Base-by-base conservation (phyloP, 2,797 vertebrate genomes). In the Anguilla anguilla region DNA sequence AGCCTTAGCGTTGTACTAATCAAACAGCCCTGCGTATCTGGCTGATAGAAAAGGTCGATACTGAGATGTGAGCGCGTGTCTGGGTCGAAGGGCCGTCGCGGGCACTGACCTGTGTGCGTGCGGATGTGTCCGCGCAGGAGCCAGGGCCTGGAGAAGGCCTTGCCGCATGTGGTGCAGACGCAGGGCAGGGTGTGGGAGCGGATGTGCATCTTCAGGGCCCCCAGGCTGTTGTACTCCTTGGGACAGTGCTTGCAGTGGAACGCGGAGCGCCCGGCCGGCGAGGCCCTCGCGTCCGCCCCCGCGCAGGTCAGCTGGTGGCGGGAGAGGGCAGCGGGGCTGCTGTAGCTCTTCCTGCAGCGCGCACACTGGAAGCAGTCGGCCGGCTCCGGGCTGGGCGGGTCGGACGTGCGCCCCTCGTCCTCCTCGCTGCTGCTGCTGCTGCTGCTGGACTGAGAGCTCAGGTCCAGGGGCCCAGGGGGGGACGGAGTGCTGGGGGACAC, bases 131-230 rank as follows among this genome's bases (percentile, higher is more conserved):
- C 98, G 87, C 98, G 95, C 74, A 99, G 97, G 88, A 99, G 94
- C 98, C 98, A 99, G 25, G 98, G 98, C 89, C 98, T 94, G 93
- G 98, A 99, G 94, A 99, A 99, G 61, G 98, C 98, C 93, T 99
- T 99, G 74, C 98, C 98, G 0, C 98, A 99, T 87, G 98, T 99
- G 88, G 95, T 96, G 39, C 98, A 99, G 74, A 99, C 98, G 0
- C 98, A 99, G 69, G 98, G 98, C 92, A 99, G 95, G 0, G 98
- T 99, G 95, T 99, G 98, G 81, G 98, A 99, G 86, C 98, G 97
- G 92, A 99, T 99, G 95, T 99, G 98, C 98, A 99, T 99, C 96
- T 99, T 99, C 87, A 99, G 95, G 17, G 98, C 98, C 0, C 98
- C 98, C 92, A 99, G 95, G 93, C 98, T 99, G 93, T 96, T 96